Evolutionary conservation across 2,113 vertebrate genomes (phyloP), one percentile per base, ranked within the genome.

Genomic region (Chrysochloris asiatica): DNA sequence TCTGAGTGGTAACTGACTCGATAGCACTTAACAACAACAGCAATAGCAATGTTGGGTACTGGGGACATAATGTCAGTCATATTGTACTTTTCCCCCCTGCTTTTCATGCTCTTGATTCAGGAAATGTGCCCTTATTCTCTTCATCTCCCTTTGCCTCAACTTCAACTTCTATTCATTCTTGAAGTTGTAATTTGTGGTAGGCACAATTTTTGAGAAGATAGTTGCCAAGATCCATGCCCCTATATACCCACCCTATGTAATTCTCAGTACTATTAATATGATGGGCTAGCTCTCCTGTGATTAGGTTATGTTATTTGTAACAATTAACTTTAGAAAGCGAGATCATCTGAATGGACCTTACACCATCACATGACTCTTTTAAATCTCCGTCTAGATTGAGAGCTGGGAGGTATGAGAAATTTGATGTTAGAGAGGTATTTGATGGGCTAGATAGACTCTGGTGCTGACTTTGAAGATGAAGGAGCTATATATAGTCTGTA

Each of bases 141-240:
- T 5, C n/a, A 69, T 0, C 36, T 90, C n/a, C 19, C 56, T 84
- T 83, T 56, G 14, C 45, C 56, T 80, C 4, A 22, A 63, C 65
- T 90, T 59, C 26, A 79, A 1, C 52, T 78, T 90, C 47, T 89
- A 36, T 86, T 83, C 33, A 72, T 89, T 81, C 47, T 79, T 73
- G 36, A n/a, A 61, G 7, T 72, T 61, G 16, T 21, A 80, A 6
- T 13, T 61, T 45, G 9, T 14, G 17, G 11, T 78, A 30, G 38
- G 45, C 45, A 72, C 61, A 52, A 71, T 17, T 82, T 36, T n/a
- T 71, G 21, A 19, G 52, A 28, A 88, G 47, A 47, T 63, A 36
- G 10, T 36, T 43, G 33, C 56, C 48, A 48, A 54, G 50, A 75
- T n/a, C 80, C 48, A 76, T 14, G 26, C 12, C 38, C 30, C n/a